Evolutionary conservation across 2,888 invertebrate genomes (phyloP), one percentile per base, ranked within the genome.

Genomic region (Neoaliturus tenellus): DNA sequence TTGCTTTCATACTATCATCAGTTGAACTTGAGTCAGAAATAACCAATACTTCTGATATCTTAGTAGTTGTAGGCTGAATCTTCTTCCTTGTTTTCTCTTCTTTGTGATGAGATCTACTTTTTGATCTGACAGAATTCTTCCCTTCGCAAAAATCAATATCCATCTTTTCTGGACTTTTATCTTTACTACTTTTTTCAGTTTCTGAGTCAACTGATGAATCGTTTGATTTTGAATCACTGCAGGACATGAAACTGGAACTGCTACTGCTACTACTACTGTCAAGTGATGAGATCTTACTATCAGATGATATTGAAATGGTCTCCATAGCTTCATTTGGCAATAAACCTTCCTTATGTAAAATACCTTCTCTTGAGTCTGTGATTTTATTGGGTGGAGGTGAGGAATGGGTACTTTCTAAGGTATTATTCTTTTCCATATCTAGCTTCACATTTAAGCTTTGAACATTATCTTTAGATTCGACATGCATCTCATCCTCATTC

Each of bases 241-340:
- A 69, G 20, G 48, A 28, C 10, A 25, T 62, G 5, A 5, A 33
- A 48, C 28, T 28, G n/a, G 28, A 17, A 39, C 81, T 62, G 28
- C 55, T 41, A 0, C 33, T n/a, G 14, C 55, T 55, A 62, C 28
- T 62, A 55, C 10, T 28, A 48, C 55, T 78, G 1, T 78, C n/a
- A n/a, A n/a, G n/a, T n/a, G n/a, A n/a, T n/a, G n/a, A n/a, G n/a
- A n/a, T n/a, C n/a, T n/a, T n/a, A n/a, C n/a, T n/a, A n/a, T n/a
- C 78, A 17, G 78, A 78, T 55, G 78, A 78, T 78, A 78, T 33
- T 55, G 78, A 78, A 33, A 78, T 55, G 5, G 78, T 78, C 35
- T 78, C 78, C 78, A 78, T 78, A 1, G 23, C 78, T 23, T 78
- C 78, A 28, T 31, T n/a, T 55, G 20, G 6, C 4, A 12, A 23